Evolutionary conservation across 2,113 vertebrate genomes (phyloP).

Genomic region (Dicrurus megarhynchus): DNA sequence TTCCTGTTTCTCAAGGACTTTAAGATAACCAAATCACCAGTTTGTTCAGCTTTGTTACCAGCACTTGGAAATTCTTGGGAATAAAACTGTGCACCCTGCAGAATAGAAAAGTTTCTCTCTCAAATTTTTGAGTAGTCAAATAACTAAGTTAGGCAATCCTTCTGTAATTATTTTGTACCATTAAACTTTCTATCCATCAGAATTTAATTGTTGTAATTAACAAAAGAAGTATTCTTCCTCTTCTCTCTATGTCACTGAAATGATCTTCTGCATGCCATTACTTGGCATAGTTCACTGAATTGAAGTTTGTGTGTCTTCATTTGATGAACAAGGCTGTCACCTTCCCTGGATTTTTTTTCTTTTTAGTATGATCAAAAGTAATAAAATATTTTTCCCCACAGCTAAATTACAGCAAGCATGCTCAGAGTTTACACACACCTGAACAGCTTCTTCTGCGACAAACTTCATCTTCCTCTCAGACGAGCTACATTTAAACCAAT

Average conservation of each 20-base stretch:
- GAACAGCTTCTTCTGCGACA: background rate
- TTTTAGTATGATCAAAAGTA: background rate
- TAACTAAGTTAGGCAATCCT: background rate
- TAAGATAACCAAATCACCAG: background rate
- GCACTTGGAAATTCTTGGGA: background rate
- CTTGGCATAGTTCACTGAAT: background rate
- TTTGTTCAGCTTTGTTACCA: rapidly evolving
- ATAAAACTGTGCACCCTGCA: background rate
- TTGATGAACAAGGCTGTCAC: constrained; percentile 38
- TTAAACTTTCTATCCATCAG: constrained; percentile 42
- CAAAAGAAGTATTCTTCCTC: constrained; percentile 27
- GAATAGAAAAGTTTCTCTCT: background rate
- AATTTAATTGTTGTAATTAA: constrained; percentile 63
- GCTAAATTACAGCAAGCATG: background rate
- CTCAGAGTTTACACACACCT: background rate
- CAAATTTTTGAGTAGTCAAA: constrained; percentile 21
- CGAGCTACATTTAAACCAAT: background rate
- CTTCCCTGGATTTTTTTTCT: background rate
- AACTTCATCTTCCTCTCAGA: background rate
- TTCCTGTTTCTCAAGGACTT: background rate
- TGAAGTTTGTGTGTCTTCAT: background rate
- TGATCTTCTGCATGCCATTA: constrained; percentile 31
- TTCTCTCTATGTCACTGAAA: constrained; percentile 8
- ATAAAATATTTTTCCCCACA: background rate
- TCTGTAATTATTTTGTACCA: constrained; percentile 51